These are phyloP conservation scores for Gorsachius magnificus DNA, from an alignment of 2,797 vertebrate species.

Conservation along the genomic window DNA sequence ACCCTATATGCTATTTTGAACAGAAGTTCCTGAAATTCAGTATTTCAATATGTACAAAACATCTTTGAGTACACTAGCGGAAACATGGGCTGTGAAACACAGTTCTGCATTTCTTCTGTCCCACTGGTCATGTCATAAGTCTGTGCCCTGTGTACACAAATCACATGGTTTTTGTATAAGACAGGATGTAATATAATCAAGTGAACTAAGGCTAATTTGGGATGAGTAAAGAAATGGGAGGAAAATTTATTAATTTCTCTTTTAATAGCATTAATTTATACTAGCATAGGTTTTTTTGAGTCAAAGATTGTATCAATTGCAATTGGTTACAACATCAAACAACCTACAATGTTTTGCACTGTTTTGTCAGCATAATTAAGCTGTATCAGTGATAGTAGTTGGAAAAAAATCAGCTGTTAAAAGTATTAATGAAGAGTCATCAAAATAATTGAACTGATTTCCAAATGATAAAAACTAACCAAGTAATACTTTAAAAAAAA, in stretches of 20 bases:
- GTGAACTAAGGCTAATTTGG: not conserved
- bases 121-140: not conserved
- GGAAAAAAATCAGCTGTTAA: not conserved
- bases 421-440: not conserved
- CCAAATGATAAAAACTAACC: not conserved
- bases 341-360: not conserved
- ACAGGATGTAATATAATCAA: not conserved
- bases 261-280: not conserved
- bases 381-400: accelerated
- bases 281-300: not conserved
- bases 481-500: accelerated
- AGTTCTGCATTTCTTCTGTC: not conserved
- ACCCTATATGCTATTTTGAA: not conserved
- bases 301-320: not conserved
- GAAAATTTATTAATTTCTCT: accelerated
- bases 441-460: not conserved
- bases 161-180: not conserved
- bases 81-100: not conserved
- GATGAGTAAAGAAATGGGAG: not conserved
- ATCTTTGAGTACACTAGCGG: not conserved
- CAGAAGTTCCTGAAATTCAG: not conserved
- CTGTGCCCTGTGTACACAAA: not conserved
- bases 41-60: not conserved
- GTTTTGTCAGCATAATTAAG: not conserved
- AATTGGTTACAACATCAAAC: not conserved